phyloP scores from a whole-genome alignment of 2,113 vertebrate genomes.

The Bos javanicus region DNA sequence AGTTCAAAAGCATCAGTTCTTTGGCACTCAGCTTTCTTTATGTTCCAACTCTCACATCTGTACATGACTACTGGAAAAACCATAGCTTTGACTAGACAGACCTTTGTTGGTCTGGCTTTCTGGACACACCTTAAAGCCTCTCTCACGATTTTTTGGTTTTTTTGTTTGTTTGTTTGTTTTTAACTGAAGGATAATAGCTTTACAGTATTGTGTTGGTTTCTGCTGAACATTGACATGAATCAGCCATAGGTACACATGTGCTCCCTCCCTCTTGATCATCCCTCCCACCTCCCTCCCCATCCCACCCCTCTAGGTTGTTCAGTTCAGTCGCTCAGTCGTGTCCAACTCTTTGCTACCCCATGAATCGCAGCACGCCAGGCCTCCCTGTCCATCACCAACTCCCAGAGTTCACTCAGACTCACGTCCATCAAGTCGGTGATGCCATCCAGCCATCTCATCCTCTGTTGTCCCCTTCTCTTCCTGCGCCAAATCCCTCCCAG shows the following conservation, averaged over 20 bases:
- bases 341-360: accelerated
- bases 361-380: no score
- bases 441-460: no score
- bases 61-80: not conserved
- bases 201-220: not conserved
- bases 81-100: not conserved
- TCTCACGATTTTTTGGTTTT: not conserved
- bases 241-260: not conserved
- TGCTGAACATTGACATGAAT: not conserved
- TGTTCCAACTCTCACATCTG: not conserved
- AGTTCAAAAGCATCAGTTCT: not conserved
- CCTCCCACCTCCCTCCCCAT: not conserved
- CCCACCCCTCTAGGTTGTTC: not conserved
- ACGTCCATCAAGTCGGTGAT: accelerated
- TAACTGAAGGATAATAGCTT: not conserved
- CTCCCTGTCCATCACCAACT: no score
- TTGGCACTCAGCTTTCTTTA: not conserved
- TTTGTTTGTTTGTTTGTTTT: not conserved
- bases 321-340: no score
- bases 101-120: not conserved
- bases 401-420: no score
- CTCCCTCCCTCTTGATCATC: not conserved
- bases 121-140: not conserved
- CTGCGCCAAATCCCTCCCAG: no score
- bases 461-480: no score